These are phyloP conservation scores for Microchirus variegatus DNA, from an alignment of 2,797 vertebrate genomes.

Conservation along the genomic window DNA sequence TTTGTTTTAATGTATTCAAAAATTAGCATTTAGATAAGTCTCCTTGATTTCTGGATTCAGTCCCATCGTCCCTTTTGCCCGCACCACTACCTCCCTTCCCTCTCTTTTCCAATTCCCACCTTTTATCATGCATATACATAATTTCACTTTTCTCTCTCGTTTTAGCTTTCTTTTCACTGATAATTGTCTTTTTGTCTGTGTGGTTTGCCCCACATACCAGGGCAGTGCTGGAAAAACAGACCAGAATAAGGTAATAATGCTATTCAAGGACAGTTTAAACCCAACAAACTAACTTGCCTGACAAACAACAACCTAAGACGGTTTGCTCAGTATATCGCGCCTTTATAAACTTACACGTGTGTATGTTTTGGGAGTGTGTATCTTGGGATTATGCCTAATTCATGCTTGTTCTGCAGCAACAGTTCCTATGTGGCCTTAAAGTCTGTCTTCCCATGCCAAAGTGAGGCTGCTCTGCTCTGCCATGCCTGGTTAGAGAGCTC, in stretches of 20 bases:
- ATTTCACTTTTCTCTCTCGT: slow-evolving; percentile 11
- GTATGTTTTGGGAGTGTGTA: slow-evolving; percentile 1
- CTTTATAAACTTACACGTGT: slow-evolving; percentile 15
- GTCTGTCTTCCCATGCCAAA: slow-evolving; percentile 46
- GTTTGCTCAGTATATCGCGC: slow-evolving; percentile 10
- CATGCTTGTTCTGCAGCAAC: slow-evolving; percentile 15
- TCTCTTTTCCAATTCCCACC: slow-evolving; percentile 29
- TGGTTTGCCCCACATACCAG: slow-evolving; percentile 12
- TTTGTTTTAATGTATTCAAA: slow-evolving; percentile 30
- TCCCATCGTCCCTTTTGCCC: slow-evolving; percentile 15
- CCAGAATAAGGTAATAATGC: slow-evolving; percentile 13
- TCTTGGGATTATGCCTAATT: slow-evolving; percentile 28
- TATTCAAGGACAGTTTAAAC: slow-evolving; percentile 26
- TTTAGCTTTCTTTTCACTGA: slow-evolving; percentile 8
- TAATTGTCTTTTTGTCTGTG: slow-evolving; percentile 22
- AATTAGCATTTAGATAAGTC: slow-evolving; percentile 59
- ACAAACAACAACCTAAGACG: slow-evolving; percentile 29
- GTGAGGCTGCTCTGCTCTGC: slow-evolving; percentile 40
- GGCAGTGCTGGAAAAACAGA: slow-evolving; percentile 10
- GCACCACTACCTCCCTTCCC: neutral
- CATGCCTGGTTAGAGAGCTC: slow-evolving; percentile 55
- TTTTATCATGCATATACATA: slow-evolving; percentile 20
- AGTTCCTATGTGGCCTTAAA: slow-evolving; percentile 23
- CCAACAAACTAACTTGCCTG: slow-evolving; percentile 16
- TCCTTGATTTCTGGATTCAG: slow-evolving; percentile 39